Percentiles rank a stretch among this genome's conserved stretches.
Conservation (phyloP, 2,797 vertebrate species). For the Sparidentex hasta region DNA sequence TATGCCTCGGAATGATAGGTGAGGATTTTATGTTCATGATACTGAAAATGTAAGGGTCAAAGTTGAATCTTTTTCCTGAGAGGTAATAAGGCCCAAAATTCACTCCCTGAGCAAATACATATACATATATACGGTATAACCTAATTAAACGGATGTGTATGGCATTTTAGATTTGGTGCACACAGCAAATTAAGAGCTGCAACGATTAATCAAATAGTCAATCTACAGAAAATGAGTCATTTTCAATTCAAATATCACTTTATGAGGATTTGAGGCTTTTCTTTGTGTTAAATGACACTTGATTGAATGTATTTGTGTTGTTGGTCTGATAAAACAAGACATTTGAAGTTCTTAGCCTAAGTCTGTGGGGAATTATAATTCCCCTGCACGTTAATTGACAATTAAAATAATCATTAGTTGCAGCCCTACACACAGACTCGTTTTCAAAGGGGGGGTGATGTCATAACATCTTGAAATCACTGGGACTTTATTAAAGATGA, state of each 20-base stretch:
- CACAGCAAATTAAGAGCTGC: conserved; percentile 5
- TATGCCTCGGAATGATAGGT: conserved; percentile 81
- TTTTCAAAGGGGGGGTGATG: conserved; percentile 13
- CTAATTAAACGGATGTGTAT: conserved; percentile 15
- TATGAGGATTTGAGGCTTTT: conserved; percentile 5
- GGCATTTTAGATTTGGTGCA: conserved; percentile 24
- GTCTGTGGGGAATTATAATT: not conserved
- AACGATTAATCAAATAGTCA: not conserved
- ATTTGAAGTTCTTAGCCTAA: not conserved
- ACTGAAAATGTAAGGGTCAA: conserved; percentile 65
- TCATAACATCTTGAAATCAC: conserved; percentile 31
- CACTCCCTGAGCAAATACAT: not conserved
- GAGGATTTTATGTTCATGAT: conserved; percentile 81
- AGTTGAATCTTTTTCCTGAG: conserved; percentile 50
- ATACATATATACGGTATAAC: not conserved
- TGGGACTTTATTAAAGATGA: conserved; percentile 51
- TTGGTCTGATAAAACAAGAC: conserved; percentile 25
- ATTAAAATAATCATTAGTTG: no score
- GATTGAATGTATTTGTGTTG: conserved; percentile 21
- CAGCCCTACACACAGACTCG: no score
- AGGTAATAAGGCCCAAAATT: conserved; percentile 19
- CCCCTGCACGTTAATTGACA: no score
- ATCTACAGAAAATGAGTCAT: not conserved
- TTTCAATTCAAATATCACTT: not conserved
- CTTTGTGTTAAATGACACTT: not conserved